A percentile compares a stretch with the other conserved stretches of the same genome.
These are phyloP conservation scores for Babyrousa celebensis DNA, from an alignment of 2,797 vertebrate genomes.

Conservation along the genomic window DNA sequence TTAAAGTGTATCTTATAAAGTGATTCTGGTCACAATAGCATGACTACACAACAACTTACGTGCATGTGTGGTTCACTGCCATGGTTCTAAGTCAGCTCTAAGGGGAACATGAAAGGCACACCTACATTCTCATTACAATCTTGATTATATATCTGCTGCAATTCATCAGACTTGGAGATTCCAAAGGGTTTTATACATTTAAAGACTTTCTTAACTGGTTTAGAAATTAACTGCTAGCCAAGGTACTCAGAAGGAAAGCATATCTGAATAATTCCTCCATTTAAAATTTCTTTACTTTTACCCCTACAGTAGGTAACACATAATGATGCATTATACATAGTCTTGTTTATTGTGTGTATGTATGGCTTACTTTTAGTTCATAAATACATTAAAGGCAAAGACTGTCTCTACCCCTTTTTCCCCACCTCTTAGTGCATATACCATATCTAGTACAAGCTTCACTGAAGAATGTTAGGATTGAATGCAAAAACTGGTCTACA, in stretches of 20 bases:
- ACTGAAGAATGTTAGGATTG: background rate
- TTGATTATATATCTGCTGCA: background rate
- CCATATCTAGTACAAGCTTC: background rate
- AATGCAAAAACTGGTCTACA: constrained; percentile 2
- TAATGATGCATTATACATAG: background rate
- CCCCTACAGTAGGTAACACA: background rate
- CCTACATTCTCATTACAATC: constrained; percentile 27
- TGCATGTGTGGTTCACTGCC: background rate
- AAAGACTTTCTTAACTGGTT: constrained; percentile 58
- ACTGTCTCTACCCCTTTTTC: background rate
- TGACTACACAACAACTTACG: background rate
- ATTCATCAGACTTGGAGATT: constrained; percentile 46
- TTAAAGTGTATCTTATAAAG: constrained; percentile 69
- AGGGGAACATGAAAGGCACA: background rate
- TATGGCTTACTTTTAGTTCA: constrained; percentile 23
- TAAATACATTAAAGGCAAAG: constrained; percentile 38
- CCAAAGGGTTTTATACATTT: constrained; percentile 30
- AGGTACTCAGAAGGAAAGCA: constrained; percentile 15
- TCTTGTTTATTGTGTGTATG: background rate
- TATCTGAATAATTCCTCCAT: constrained; percentile 6
- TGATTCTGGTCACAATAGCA: constrained; percentile 52
- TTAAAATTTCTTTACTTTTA: constrained; percentile 69
- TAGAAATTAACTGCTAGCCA: constrained; percentile 54
- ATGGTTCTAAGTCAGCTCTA: background rate
- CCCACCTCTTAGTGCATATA: background rate